These are phyloP conservation scores for Coluber constrictor DNA, from an alignment of 2,797 vertebrate species.

Conservation along the genomic window DNA sequence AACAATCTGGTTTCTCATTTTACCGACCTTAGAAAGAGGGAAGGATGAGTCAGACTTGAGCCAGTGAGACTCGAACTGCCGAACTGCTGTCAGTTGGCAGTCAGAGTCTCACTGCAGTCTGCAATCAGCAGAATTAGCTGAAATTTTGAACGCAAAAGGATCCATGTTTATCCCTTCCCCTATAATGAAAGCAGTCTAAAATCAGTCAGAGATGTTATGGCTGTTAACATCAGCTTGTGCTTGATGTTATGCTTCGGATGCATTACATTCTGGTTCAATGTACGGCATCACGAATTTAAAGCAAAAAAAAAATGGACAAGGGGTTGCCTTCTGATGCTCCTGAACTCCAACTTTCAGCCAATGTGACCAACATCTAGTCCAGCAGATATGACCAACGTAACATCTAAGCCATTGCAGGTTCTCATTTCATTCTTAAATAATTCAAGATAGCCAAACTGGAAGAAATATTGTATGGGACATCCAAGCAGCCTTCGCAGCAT, in stretches of 20 bases:
- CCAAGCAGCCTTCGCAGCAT: not conserved
- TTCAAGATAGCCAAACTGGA: not conserved
- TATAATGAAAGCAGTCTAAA: not conserved
- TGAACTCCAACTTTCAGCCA: not conserved
- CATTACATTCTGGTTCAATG: not conserved
- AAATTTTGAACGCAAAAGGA: accelerated
- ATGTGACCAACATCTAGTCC: not conserved
- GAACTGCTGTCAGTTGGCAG: not conserved
- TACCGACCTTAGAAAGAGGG: not conserved
- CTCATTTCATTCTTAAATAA: not conserved
- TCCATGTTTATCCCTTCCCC: not conserved
- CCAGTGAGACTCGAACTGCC: not conserved
- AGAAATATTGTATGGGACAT: not conserved
- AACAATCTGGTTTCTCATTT: not conserved
- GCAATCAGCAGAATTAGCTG: not conserved
- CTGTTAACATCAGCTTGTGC: not conserved
- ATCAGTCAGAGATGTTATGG: not conserved
- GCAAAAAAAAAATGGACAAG: not conserved
- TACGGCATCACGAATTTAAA: not conserved
- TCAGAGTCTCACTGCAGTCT: not conserved
- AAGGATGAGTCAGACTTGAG: not conserved
- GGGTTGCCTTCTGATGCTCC: not conserved
- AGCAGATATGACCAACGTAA: not conserved
- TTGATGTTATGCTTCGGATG: not conserved
- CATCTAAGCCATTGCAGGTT: not conserved